Base-by-base conservation (phyloP, 1,140 invertebrate genomes). In the Daktulosphaira vitifoliae region DNA sequence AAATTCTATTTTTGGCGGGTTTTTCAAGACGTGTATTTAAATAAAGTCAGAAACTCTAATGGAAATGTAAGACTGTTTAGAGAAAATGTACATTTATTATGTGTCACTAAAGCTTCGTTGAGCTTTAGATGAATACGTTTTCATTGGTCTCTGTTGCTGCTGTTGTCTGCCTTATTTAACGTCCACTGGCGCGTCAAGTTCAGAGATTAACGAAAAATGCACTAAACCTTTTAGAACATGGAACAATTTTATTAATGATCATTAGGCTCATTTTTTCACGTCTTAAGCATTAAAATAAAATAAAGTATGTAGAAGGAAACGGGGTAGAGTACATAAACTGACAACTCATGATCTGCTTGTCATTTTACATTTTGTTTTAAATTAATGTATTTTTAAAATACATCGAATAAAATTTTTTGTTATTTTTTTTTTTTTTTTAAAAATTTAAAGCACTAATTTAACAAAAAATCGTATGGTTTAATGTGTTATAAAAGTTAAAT, bases 191-290 rank as follows among this genome's bases (percentile, higher is more conserved):
- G 56, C 29, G 42, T 62, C 46, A 62, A 62, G 46, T 62, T 39
- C 44, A 6, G 56, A 62, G 56, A 62, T 62, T 62, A 62, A 25
- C 26, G 42, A 62, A 48, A 62, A 62, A 62, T 48, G 42, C 18
- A 48, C 42, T 62, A 16, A 23, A 62, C 25, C 56, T 62, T 48
- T 20, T 46, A 48, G 39, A 48, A 62, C 25, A 25, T 8, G 26
- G 46, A 62, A 62, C 46, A 46, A 62, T 62, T 62, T 46, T 48
- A 62, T 48, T 48, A 62, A 62, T 46, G 56, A 62, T 33, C 11
- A 6, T 33, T n/a, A n/a, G 20, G 26, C 42, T 25, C 42, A 20
- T 46, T 46, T 29, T 8, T 46, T 22, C 16, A 25, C n/a, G 42
- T 48, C 56, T 20, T 59, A 44, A 44, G 42, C 33, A 18, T 49